Evolutionary conservation across 1,140 invertebrate species (phyloP), one percentile per base, ranked within the genome.

Genomic region (Ooceraea biroi): DNA sequence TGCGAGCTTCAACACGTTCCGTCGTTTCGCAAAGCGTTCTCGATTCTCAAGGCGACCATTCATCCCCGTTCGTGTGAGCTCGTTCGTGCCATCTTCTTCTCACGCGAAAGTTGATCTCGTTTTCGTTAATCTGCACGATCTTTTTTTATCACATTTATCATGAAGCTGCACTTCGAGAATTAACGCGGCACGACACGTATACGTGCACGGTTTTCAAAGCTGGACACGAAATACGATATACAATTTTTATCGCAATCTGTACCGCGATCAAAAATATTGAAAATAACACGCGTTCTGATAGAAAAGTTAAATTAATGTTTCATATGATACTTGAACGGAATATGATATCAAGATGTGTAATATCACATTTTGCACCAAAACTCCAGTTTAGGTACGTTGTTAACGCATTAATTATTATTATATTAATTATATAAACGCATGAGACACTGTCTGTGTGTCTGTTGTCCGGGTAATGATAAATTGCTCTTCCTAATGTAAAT

Each of bases 51-150:
- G 60, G n/a, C n/a, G 27, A 22, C n/a, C 8, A 48, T 76, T 76
- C 58, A 76, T 48, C 14, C 25, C 44, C 36, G 22, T 50, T 27
- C n/a, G 44, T 22, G 27, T 77, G 65, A 65, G 58, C 41, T 36
- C 58, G n/a, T n/a, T n/a, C 30, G 11, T 1, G 73, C 72, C 46
- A 19, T 50, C n/a, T 48, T 76, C 60, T 22, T 14, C 25, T 44
- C 41, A 65, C n/a, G 36, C 61, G 27, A 50, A 76, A 76, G 46
- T 65, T 76, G 58, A 65, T 50, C n/a, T n/a, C n/a, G n/a, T n/a
- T 27, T 19, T 77, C 46, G 60, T 52, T 77, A 77, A 66, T 50
- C 44, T 65, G 44, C 25, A 63, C 17, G 25, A 63, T 65, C 27
- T 19, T 77, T 77, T 58, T 52, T 36, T 36, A 65, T 52, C 60